A percentile compares a stretch with the other conserved stretches of the same genome.
These are phyloP conservation scores for Hesperophylax magnus DNA, from an alignment of 1,140 invertebrate species.

Conservation along the genomic window DNA sequence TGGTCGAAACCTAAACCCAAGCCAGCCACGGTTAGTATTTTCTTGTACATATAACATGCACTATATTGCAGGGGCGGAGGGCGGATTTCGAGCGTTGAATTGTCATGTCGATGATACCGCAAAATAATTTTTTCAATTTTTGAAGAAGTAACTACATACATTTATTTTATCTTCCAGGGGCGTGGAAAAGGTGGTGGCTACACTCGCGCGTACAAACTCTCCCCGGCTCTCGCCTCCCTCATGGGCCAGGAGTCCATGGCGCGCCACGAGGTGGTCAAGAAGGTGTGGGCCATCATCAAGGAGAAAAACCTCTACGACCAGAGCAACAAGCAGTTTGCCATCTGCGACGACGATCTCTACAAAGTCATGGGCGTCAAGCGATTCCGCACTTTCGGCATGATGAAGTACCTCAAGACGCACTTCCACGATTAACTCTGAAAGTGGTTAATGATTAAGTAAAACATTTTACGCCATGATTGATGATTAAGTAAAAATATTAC, in stretches of 20 bases:
- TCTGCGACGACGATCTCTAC: conserved; percentile 91
- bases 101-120: no score
- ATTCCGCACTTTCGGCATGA: conserved; percentile 94
- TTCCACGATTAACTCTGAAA: conserved; percentile 78
- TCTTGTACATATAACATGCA: no score
- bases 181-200: conserved; percentile 81
- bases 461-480: no score
- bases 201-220: conserved; percentile 86
- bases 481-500: no score
- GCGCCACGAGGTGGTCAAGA: conserved; percentile 93
- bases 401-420: conserved; percentile 94
- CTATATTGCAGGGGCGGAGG: no score
- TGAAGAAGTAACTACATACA: no score
- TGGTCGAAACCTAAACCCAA: conserved; percentile 77
- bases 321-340: conserved; percentile 94
- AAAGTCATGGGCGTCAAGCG: conserved; percentile 92
- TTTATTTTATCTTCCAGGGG: conserved; percentile 61
- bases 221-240: conserved; percentile 86
- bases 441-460: no score
- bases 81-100: no score
- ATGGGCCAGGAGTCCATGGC: conserved; percentile 90
- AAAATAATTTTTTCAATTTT: no score
- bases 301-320: conserved; percentile 93
- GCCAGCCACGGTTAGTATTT: conserved; percentile 62
- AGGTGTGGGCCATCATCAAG: conserved; percentile 93